Base-by-base conservation (phyloP, 2,113 vertebrate genomes). In the Hippocampus mohnikei region DNA sequence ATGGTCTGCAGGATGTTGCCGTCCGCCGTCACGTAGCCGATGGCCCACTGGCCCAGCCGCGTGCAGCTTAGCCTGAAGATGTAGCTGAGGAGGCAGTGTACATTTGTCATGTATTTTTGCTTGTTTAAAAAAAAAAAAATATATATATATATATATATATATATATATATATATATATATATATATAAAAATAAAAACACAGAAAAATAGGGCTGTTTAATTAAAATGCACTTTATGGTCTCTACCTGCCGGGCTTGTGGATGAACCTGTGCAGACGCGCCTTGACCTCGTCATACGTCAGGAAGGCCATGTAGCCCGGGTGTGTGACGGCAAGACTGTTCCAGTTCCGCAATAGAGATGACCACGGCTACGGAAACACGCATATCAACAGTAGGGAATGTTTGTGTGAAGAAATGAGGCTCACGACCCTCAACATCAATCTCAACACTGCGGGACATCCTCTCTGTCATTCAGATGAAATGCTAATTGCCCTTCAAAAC, bases 1-100 rank as follows among this genome's bases (percentile, higher is more conserved):
- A 99, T 99, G 77, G 97, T 99, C 92, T 99, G 97, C 52, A 99
- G 94, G 73, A 99, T 99, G 89, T 99, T 98, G 29, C 97, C 97
- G 41, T 99, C 97, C 5, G 95, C 97, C 1, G 97, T 99, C 79
- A 99, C 97, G 0, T 99, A 99, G 73, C 97, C 97, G 48, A 99
- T 98, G 7, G 97, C 97, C 97, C 97, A 98, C 88, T 99, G 97
- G 63, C 97, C 97, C 16, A 99, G 93, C 5, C 97, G 94, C 1
- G 97, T 99, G 44, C 97, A 99, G 87, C 97, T 99, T 90, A 99
- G 71, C 16, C 97, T 92, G 84, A 99, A 99, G 88, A 99, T 99
- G 70, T 98, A 98, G 93, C 97, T 99, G 78, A 44, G 66, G 58
- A 29, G 46, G 3, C 50, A 13, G 74, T 7, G 13, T 0, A 63